Evolutionary conservation across 2,888 invertebrate genomes (phyloP).

Genomic region (Polyommatus iphigenia): DNA sequence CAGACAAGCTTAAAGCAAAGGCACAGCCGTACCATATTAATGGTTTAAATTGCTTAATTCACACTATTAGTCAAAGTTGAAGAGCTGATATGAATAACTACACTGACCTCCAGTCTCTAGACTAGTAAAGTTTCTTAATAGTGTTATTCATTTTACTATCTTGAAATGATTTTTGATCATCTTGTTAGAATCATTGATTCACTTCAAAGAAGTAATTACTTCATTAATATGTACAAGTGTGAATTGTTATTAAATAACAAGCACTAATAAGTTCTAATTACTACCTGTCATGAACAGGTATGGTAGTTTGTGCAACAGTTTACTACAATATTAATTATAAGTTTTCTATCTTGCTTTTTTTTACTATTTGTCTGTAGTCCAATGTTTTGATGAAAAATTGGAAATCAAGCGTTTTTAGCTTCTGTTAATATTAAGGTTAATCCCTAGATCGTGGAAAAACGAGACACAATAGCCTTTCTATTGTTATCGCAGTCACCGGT

Average conservation of each 20-base stretch:
- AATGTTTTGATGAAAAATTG: neutral
- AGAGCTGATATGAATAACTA: no score
- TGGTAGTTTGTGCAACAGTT: neutral
- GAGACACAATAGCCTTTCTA: neutral
- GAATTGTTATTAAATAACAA: slow-evolving; percentile 9
- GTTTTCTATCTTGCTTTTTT: neutral
- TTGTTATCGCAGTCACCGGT: no score
- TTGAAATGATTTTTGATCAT: neutral
- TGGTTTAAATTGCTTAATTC: no score
- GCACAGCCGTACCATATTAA: no score
- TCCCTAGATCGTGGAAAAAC: no score
- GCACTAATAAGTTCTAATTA: slow-evolving; percentile 5
- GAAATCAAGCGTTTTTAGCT: neutral
- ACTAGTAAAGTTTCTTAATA: no score
- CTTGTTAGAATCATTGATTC: neutral
- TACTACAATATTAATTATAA: neutral
- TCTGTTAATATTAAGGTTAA: neutral
- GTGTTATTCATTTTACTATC: neutral
- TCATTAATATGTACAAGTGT: neutral
- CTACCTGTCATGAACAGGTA: neutral
- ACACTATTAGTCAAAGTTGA: no score
- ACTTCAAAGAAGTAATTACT: neutral
- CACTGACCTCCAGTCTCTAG: no score
- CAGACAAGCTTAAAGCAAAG: no score
- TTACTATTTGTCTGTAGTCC: neutral